Evolutionary conservation across 2,888 invertebrate species (phyloP).

Genomic region (Drosophila subquinaria): DNA sequence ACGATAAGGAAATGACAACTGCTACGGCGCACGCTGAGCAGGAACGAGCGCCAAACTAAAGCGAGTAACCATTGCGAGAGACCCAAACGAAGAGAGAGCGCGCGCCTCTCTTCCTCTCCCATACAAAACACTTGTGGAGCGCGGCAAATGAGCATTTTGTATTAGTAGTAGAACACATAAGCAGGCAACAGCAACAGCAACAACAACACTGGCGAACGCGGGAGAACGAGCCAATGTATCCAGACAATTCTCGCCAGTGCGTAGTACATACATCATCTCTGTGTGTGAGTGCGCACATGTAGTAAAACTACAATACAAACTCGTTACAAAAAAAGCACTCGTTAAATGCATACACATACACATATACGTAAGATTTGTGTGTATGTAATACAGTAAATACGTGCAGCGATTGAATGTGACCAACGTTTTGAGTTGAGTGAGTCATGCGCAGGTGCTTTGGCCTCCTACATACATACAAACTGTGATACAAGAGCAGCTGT

Average conservation of each 20-base stretch:
- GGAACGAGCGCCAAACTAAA: slow-evolving; percentile 30
- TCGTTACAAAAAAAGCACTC: slow-evolving; percentile 76
- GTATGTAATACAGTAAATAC: slow-evolving; percentile 38
- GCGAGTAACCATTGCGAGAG: slow-evolving; percentile 15
- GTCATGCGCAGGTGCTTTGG: slow-evolving; percentile 60
- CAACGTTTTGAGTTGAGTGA: slow-evolving; percentile 58
- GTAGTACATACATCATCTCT: slow-evolving; percentile 15
- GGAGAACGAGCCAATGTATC: slow-evolving; percentile 53
- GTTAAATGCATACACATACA: slow-evolving; percentile 56
- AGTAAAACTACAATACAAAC: slow-evolving; percentile 66
- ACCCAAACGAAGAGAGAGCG: slow-evolving; percentile 13
- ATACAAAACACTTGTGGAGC: slow-evolving; percentile 71
- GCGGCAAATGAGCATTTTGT: slow-evolving; percentile 79
- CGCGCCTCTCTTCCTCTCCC: slow-evolving; percentile 1
- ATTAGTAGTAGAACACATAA: slow-evolving; percentile 59
- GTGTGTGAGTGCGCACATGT: slow-evolving; percentile 49
- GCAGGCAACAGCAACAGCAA: not conserved
- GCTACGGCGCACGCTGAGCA: slow-evolving; percentile 74
- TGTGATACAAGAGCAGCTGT: slow-evolving; percentile 47
- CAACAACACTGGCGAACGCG: slow-evolving; percentile 29
- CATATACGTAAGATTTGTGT: not conserved
- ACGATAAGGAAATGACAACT: slow-evolving; percentile 64
- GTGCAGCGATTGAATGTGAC: slow-evolving; percentile 56
- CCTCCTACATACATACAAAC: slow-evolving; percentile 4
- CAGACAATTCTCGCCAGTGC: slow-evolving; percentile 42